A percentile compares a stretch with the other conserved stretches of the same genome.
Conservation (phyloP, 2,113 vertebrate species). For the Tachycineta bicolor region DNA sequence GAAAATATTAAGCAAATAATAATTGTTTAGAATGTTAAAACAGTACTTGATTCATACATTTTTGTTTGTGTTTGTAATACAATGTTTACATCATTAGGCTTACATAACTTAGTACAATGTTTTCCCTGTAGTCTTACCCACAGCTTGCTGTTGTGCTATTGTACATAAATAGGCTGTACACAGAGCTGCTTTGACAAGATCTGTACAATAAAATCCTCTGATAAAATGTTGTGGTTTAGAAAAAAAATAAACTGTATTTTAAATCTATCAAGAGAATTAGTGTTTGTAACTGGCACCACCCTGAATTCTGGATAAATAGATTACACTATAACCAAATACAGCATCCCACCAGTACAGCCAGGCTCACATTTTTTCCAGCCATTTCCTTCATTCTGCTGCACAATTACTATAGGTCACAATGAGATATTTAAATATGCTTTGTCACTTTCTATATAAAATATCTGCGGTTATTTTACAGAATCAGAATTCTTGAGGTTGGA, state of each 20-base stretch:
- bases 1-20: slow-evolving; percentile 72
- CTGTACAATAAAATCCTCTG: slow-evolving; percentile 76
- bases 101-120: slow-evolving; percentile 76
- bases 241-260: slow-evolving; percentile 59
- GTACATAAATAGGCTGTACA: slow-evolving; percentile 69
- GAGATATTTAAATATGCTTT: neutral
- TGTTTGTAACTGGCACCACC: slow-evolving; percentile 65
- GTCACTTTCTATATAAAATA: neutral
- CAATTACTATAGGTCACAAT: neutral
- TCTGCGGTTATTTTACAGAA: neutral
- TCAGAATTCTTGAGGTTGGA: neutral
- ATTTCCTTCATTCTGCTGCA: neutral
- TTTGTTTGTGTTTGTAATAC: slow-evolving; percentile 56
- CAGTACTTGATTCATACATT: slow-evolving; percentile 61
- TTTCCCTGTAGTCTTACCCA: slow-evolving; percentile 66
- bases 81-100: slow-evolving; percentile 71
- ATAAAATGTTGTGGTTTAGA: slow-evolving; percentile 65
- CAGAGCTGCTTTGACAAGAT: slow-evolving; percentile 76
- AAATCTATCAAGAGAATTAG: slow-evolving; percentile 67
- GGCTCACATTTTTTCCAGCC: slow-evolving; percentile 3
- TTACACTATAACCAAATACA: slow-evolving; percentile 62
- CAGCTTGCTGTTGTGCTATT: slow-evolving; percentile 62
- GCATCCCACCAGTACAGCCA: slow-evolving; percentile 34
- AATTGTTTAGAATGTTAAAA: slow-evolving; percentile 59
- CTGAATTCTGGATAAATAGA: slow-evolving; percentile 62